Conservation (phyloP, 2,113 vertebrate species). For the Taxidea taxus region DNA sequence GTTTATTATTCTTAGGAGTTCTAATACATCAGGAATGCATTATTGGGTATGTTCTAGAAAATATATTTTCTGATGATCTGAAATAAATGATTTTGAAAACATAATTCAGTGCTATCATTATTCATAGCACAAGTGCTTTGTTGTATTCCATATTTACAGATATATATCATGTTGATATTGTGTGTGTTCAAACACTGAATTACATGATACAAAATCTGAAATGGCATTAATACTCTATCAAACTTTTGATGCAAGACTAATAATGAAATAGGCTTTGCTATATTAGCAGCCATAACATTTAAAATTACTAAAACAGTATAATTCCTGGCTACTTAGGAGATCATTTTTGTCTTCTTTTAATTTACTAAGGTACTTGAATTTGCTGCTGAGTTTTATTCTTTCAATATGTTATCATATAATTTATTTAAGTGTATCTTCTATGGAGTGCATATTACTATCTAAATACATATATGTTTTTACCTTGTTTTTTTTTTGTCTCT, state of each 20-base stretch:
- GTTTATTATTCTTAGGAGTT: conserved; percentile 44
- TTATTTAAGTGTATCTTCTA: not conserved
- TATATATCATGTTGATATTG: conserved; percentile 56
- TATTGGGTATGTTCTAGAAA: not conserved
- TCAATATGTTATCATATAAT: not conserved
- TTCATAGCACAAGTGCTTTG: conserved; percentile 31
- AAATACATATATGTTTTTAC: not conserved
- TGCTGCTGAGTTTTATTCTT: not conserved
- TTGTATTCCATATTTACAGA: conserved; percentile 42
- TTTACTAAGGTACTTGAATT: not conserved
- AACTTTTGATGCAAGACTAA: conserved; percentile 38
- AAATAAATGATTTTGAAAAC: conserved; percentile 49
- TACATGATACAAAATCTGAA: conserved; percentile 38
- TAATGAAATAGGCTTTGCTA: conserved; percentile 44
- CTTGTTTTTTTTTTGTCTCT: not conserved
- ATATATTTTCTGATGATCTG: conserved; percentile 30
- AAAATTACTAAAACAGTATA: not conserved
- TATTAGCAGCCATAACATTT: conserved; percentile 41
- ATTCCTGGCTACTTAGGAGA: not conserved
- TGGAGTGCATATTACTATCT: not conserved
- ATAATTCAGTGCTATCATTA: not conserved
- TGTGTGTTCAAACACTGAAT: conserved; percentile 30
- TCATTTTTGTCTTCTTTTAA: not conserved
- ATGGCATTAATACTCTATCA: conserved; percentile 40
- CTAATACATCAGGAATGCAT: conserved; percentile 16